Evolutionary conservation across 2,797 vertebrate species (phyloP).

Genomic region (Sciaenops ocellatus): DNA sequence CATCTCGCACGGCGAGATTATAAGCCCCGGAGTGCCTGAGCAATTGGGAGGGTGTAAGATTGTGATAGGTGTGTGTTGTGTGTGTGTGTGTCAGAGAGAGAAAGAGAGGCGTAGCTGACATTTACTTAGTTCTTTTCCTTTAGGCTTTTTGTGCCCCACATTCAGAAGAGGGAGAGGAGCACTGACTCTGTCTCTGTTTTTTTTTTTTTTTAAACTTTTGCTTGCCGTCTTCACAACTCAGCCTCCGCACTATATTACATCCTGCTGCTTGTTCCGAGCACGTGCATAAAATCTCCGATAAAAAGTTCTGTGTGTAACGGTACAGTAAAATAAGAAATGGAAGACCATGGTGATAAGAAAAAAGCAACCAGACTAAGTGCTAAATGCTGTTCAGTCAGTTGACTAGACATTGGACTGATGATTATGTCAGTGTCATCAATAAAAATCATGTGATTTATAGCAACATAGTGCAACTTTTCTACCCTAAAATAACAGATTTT

Average conservation of each 20-base stretch:
- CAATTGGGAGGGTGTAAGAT: constrained; percentile 60
- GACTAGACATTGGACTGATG: background rate
- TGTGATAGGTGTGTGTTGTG: constrained; percentile 48
- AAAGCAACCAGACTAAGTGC: background rate
- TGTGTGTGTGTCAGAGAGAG: constrained; percentile 28
- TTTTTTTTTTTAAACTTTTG: constrained; percentile 42
- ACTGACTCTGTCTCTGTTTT: constrained; percentile 47
- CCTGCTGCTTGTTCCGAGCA: constrained; percentile 36
- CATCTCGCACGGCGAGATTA: constrained; percentile 60
- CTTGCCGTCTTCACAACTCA: constrained; percentile 38
- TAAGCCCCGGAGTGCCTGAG: constrained; percentile 64
- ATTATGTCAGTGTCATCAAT: background rate
- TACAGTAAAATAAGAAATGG: constrained; percentile 23
- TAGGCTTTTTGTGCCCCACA: constrained; percentile 79
- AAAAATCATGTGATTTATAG: background rate
- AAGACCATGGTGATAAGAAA: background rate
- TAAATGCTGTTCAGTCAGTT: background rate
- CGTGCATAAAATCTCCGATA: constrained; percentile 14
- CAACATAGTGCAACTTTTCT: background rate
- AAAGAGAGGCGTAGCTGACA: constrained; percentile 72
- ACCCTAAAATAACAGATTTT: too few species aligned
- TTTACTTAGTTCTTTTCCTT: constrained; percentile 79
- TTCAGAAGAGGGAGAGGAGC: constrained; percentile 63
- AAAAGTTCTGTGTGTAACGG: constrained; percentile 4
- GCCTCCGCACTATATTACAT: constrained; percentile 25